A percentile compares a stretch with the other conserved stretches of the same genome.
Evolutionary conservation across 2,797 vertebrate species (phyloP).

Genomic region (Pristis pectinata): DNA sequence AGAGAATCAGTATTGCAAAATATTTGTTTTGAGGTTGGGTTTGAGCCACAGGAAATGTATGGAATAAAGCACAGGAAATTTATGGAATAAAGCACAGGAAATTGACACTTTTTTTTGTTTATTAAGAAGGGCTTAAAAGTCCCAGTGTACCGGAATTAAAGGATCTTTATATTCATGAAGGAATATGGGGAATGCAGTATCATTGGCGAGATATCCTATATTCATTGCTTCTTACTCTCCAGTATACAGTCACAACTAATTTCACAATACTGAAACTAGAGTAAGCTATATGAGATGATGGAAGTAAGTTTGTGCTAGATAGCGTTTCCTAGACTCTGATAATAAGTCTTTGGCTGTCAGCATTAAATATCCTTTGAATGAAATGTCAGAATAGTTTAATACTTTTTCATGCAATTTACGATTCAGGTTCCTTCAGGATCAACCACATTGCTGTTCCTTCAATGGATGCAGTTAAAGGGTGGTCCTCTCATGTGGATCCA

Average conservation of each 20-base stretch:
- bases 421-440: not conserved
- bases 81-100: not conserved
- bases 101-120: not conserved
- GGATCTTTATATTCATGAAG: not conserved
- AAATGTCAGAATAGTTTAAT: constrained; percentile 17
- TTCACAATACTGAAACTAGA: constrained; percentile 31
- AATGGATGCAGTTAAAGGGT: not conserved
- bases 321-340: constrained; percentile 20
- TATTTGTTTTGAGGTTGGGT: not conserved
- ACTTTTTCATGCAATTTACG: not conserved
- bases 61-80: not conserved
- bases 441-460: not conserved
- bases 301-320: constrained; percentile 14
- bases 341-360: not conserved
- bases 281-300: constrained; percentile 23
- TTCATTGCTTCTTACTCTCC: constrained; percentile 30
- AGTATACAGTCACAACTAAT: constrained; percentile 34
- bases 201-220: not conserved
- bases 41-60: not conserved
- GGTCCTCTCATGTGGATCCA: not conserved
- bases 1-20: not conserved
- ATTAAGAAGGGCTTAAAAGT: not conserved
- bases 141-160: not conserved
- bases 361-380: not conserved
- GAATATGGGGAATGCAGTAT: not conserved